Evolutionary conservation across 2,797 vertebrate species (phyloP), one percentile per base, ranked within the genome.

Genomic region (Rhabdomys pumilio): DNA sequence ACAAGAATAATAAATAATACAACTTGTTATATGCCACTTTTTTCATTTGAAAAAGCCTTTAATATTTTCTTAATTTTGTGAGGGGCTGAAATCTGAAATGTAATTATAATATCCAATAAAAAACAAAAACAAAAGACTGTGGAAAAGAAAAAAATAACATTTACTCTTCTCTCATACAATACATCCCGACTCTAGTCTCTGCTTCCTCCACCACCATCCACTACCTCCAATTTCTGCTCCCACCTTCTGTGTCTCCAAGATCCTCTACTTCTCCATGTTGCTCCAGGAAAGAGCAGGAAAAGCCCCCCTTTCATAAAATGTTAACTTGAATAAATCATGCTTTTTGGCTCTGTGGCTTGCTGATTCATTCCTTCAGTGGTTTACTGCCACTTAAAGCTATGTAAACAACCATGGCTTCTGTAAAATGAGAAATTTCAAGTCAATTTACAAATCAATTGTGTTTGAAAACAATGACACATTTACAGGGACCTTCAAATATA

Each of bases 401-500:
- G 6, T 86, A 79, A 91, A 59, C 20, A 75, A 59, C 55, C 17
- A 38, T 57, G 57, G n/a, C 72, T 97, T 89, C 81, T 19, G 31
- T 50, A 81, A 65, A 95, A 89, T 53, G 44, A 73, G 82, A 95
- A 94, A 84, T 87, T 81, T 55, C 57, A 67, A 55, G 59, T 89
- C 57, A 87, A 65, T 77, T 76, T 90, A 67, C 59, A 83, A 81
- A 93, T 34, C 10, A 86, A 24, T 55, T 65, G 82, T 93, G 63
- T 90, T 96, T 47, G 69, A 90, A 90, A 95, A 59, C 47, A 75
- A 69, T 69, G 67, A 75, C 7, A 67, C 22, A 81, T 73, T 88
- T 84, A 67, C 0, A 29, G 57, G 24, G 63, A 93, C 61, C 38
- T 95, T 92, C 85, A 92, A 92, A 97, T 55, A 67, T 12, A 96